These are phyloP conservation scores for Sitophilus oryzae DNA, from an alignment of 1,140 invertebrate species.

Conservation along the genomic window DNA sequence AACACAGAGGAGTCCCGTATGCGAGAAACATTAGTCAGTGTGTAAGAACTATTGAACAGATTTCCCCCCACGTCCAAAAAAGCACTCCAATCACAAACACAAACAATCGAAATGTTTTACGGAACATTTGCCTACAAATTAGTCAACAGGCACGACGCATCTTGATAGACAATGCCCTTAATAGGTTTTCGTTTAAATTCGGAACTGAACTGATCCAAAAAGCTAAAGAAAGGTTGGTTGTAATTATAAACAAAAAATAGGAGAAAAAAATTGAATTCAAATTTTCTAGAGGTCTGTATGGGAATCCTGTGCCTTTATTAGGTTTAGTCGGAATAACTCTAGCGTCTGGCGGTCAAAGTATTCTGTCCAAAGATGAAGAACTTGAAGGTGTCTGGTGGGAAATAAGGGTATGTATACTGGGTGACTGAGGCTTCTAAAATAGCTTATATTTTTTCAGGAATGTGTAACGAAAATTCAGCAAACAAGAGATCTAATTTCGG, in stretches of 20 bases:
- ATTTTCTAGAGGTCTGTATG: constrained; percentile 52
- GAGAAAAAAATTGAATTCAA: background rate
- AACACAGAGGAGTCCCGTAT: constrained; percentile 24
- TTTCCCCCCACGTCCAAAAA: constrained; percentile 28
- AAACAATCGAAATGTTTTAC: constrained; percentile 31
- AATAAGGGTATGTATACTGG: constrained; percentile 54
- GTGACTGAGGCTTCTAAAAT: constrained; percentile 4
- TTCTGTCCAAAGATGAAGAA: constrained; percentile 75
- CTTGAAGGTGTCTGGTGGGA: constrained; percentile 72
- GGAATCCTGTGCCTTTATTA: constrained; percentile 67
- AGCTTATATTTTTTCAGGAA: constrained; percentile 43
- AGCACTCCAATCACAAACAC: constrained; percentile 3
- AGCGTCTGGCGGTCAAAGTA: constrained; percentile 65
- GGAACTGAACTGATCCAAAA: constrained; percentile 56
- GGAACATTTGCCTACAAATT: constrained; percentile 51
- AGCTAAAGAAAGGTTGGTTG: constrained; percentile 48
- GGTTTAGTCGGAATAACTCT: constrained; percentile 69
- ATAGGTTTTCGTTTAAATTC: constrained; percentile 59
- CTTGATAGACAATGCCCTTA: constrained; percentile 64
- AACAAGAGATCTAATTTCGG: constrained; percentile 50
- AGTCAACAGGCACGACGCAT: constrained; percentile 55
- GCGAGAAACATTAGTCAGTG: constrained; percentile 37
- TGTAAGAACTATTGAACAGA: constrained; percentile 34
- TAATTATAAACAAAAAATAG: constrained; percentile 18
- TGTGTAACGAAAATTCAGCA: constrained; percentile 58